Conservation (phyloP, 2,888 invertebrate species). For the Nomada lathburiana region DNA sequence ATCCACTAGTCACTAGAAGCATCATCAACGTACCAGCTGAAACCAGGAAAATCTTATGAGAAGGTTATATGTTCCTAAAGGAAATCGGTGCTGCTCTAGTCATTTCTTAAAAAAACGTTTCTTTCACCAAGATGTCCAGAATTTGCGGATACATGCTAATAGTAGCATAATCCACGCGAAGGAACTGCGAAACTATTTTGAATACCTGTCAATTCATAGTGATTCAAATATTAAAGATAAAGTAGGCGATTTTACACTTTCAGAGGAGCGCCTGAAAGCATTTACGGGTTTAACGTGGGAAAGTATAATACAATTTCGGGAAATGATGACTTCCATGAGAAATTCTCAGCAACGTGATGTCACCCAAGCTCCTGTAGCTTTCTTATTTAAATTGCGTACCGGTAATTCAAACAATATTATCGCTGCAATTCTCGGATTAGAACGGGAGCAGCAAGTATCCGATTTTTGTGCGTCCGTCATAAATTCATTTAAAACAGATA, state of each 20-base stretch:
- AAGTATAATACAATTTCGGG: background rate
- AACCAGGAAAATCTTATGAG: background rate
- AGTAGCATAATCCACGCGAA: background rate
- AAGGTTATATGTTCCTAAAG: conserved; percentile 21
- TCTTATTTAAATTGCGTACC: conserved; percentile 58
- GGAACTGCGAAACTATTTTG: background rate
- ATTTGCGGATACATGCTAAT: conserved; percentile 11
- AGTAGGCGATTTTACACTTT: conserved; percentile 16
- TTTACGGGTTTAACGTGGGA: conserved; percentile 6
- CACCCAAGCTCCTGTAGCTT: conserved; percentile 10
- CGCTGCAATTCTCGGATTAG: conserved; percentile 48
- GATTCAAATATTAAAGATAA: conserved; percentile 5
- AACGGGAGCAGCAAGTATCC: conserved; percentile 58
- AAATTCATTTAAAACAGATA: conserved; percentile 65
- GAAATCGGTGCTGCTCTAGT: conserved; percentile 26
- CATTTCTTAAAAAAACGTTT: conserved; percentile 29
- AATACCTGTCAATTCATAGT: background rate
- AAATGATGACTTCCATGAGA: conserved; percentile 6
- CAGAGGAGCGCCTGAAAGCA: conserved; percentile 2
- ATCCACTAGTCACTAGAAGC: background rate
- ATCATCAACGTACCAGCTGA: conserved; percentile 13
- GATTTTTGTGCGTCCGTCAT: conserved; percentile 58
- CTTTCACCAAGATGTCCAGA: background rate
- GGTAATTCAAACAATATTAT: conserved; percentile 54
- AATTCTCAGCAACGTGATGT: background rate